Conservation (phyloP, 2,113 vertebrate genomes). For the Heptranchias perlo region DNA sequence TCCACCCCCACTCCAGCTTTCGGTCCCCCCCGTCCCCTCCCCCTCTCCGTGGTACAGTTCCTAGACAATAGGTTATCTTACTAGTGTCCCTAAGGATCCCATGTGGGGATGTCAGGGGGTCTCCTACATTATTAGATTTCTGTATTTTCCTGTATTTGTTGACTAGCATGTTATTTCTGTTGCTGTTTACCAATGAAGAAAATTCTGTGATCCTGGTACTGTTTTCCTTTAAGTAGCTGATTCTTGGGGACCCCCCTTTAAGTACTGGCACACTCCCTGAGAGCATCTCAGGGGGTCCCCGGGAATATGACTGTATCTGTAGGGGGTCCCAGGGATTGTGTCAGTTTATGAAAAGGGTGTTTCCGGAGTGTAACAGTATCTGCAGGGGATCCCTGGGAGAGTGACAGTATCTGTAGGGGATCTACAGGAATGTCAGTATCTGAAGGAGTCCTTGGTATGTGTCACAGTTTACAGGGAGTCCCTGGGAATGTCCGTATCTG, state of each 20-base stretch:
- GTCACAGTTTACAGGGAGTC: neutral
- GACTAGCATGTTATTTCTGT: neutral
- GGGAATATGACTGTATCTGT: neutral
- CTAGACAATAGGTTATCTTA: neutral
- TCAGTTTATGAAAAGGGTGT: no score
- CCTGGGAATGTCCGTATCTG: no score
- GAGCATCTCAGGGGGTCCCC: neutral
- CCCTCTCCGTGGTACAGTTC: neutral
- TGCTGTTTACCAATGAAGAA: neutral
- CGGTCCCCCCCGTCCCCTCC: no score
- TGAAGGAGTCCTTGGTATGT: no score
- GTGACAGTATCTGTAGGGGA: neutral
- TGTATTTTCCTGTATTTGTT: neutral
- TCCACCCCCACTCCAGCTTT: neutral
- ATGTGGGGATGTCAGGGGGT: neutral
- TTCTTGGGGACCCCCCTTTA: neutral
- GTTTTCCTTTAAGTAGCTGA: neutral
- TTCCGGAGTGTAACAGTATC: neutral
- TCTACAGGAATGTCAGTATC: no score
- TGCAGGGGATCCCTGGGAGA: neutral
- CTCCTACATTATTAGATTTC: neutral
- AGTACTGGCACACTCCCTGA: neutral
- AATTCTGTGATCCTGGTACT: neutral
- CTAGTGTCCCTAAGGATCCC: neutral
- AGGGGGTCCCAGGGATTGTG: no score